Evolutionary conservation across 1,140 invertebrate species (phyloP).

Genomic region (Brachionus angularis): DNA sequence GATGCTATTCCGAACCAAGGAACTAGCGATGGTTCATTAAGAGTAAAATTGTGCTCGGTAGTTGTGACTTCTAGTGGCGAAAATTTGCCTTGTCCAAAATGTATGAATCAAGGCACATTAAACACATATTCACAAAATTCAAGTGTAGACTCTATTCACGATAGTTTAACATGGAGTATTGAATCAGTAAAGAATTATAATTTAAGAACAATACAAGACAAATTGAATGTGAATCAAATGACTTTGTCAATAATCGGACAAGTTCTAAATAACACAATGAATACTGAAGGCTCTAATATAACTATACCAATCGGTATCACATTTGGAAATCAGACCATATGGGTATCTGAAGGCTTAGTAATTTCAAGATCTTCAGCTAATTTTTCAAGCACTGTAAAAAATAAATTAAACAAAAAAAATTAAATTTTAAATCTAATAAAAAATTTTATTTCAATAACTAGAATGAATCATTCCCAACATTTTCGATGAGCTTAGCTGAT

Average conservation of each 20-base stretch:
- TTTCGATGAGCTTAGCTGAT: slow-evolving; percentile 2
- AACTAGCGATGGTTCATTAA: slow-evolving; percentile 47
- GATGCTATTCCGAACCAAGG: slow-evolving; percentile 45
- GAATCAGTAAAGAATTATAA: not conserved
- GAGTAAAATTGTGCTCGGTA: slow-evolving; percentile 45
- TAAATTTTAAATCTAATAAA: not conserved
- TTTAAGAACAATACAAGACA: not conserved
- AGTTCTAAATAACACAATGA: not conserved
- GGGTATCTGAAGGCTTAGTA: not conserved
- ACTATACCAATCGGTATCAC: slow-evolving; percentile 13
- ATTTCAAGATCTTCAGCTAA: not conserved
- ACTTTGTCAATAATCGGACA: slow-evolving; percentile 28
- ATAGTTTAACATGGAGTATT: not conserved
- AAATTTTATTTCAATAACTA: not conserved
- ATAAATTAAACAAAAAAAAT: not conserved
- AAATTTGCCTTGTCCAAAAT: slow-evolving; percentile 46
- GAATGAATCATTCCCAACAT: slow-evolving; percentile 7
- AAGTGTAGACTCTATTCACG: not conserved
- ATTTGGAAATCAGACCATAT: slow-evolving; percentile 42
- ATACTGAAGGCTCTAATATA: not conserved
- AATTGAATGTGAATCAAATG: slow-evolving; percentile 7
- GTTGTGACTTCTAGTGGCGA: slow-evolving; percentile 43
- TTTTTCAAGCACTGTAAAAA: not conserved
- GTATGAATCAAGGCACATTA: not conserved
- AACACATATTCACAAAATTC: not conserved